Base-by-base conservation (phyloP, 2,888 invertebrate species). In the Trachelus iudaicus region DNA sequence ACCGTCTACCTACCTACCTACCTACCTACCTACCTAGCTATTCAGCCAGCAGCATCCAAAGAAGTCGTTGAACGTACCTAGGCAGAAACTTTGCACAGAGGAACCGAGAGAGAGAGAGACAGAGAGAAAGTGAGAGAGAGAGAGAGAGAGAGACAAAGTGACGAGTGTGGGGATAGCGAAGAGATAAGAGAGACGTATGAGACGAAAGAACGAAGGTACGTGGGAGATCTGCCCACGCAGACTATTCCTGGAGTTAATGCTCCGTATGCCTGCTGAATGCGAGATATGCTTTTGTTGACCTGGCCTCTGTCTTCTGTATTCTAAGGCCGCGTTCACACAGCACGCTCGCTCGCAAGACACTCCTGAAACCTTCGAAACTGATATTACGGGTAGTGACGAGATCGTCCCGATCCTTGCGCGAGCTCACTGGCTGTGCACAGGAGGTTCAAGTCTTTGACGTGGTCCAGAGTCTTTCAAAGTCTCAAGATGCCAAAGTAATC, bases 191-290 rank as follows among this genome's bases (percentile, higher is more conserved):
- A 84, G 79, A 79, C 75, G 80, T 81, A 80, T 80, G 81, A 81
- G 78, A 78, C 78, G 81, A 79, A 80, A 80, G 83, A 77, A 82
- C 76, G 15, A 40, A 40, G 40, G 82, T 81, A 85, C 85, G 88
- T 88, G 85, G 88, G 88, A 85, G 85, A 85, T 56, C 81, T 81
- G 81, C 89, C 89, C 85, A 89, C 89, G 88, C 87, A 77, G 79
- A 81, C 88, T 89, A 89, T 89, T 89, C 88, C 85, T 83, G 84
- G 86, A 88, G 83, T 89, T 88, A 88, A 89, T 87, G 85, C 86
- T 83, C 83, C 83, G 87, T 86, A 87, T 86, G 87, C 85, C 78
- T 79, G 80, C 80, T 85, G 86, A 87, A 87, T 88, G 88, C 87
- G 83, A 89, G 86, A 85, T 86, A 87, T 87, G 88, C 86, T 84